phyloP scores from a whole-genome alignment of 2,888 invertebrate species.

The Scaptomyza polygonia region DNA sequence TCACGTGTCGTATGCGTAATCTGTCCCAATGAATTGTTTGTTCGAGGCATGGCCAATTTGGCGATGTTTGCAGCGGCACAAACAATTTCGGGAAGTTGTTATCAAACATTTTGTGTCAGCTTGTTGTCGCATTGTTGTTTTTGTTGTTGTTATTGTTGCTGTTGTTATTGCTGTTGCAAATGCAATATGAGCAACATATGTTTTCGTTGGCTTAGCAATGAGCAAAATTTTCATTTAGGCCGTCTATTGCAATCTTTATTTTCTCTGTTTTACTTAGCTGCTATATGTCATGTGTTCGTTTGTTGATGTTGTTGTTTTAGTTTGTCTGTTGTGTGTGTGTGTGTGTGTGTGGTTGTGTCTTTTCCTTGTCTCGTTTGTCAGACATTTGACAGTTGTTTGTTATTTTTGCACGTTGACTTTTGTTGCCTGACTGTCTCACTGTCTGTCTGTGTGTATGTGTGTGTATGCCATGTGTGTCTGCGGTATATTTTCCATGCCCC shows the following conservation, averaged over 20 bases:
- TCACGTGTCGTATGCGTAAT: conserved; percentile 66
- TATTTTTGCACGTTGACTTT: conserved; percentile 79
- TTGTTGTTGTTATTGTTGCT: conserved; percentile 15
- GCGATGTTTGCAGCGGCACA: conserved; percentile 23
- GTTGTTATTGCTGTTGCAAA: conserved; percentile 26
- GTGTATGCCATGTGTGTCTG: conserved; percentile 64
- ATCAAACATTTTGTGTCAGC: conserved; percentile 61
- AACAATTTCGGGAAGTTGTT: conserved; percentile 71
- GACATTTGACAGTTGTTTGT: conserved; percentile 80
- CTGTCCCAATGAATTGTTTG: conserved; percentile 39
- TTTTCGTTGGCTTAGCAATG: conserved; percentile 34
- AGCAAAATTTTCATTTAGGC: conserved; percentile 56
- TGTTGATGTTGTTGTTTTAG: conserved; percentile 30
- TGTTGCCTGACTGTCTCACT: conserved; percentile 42
- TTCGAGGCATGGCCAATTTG: conserved; percentile 48
- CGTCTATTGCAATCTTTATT: conserved; percentile 35
- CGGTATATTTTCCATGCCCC: conserved; percentile 64
- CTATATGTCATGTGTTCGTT: conserved; percentile 43
- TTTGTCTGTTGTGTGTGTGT: no score
- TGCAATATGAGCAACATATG: conserved; percentile 47
- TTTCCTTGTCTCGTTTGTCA: conserved; percentile 82
- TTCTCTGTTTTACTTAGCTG: conserved; percentile 25
- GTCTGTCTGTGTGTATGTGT: conserved; percentile 16
- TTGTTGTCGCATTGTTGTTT: conserved; percentile 32
- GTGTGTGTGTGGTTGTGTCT: conserved; percentile 56